A percentile compares a stretch with the other conserved stretches of the same genome.
phyloP scores from a whole-genome alignment of 2,113 vertebrate species.

The Clinocottus analis region DNA sequence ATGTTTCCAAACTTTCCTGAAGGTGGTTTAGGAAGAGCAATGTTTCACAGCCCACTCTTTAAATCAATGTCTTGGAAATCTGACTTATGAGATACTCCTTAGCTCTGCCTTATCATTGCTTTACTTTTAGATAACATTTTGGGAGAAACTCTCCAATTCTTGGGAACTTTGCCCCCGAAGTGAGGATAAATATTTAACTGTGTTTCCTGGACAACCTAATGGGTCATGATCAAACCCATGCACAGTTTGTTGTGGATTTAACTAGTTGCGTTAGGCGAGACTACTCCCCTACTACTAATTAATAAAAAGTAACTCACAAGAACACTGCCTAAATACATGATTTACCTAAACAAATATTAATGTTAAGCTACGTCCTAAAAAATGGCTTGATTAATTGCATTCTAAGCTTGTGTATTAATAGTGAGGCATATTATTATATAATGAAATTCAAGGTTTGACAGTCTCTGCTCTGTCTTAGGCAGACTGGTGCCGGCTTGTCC shows the following conservation, averaged over 20 bases:
- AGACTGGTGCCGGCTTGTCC: constrained; percentile 62
- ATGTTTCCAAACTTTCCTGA: constrained; percentile 45
- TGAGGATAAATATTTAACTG: neutral
- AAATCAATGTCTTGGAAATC: constrained; percentile 47
- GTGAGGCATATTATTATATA: constrained; percentile 30
- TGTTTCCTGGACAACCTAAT: neutral
- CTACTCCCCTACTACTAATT: neutral
- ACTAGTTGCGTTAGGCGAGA: neutral
- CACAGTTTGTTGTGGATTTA: neutral
- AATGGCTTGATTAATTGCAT: neutral
- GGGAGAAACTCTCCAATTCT: constrained; percentile 20
- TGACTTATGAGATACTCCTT: constrained; percentile 42
- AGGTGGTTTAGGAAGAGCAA: constrained; percentile 36
- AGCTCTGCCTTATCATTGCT: constrained; percentile 3
- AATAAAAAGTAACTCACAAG: neutral
- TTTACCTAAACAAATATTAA: neutral
- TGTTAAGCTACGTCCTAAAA: neutral
- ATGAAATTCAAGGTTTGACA: constrained; percentile 32
- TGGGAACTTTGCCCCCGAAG: constrained; percentile 26
- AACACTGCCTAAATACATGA: neutral
- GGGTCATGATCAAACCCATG: neutral
- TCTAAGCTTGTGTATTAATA: neutral
- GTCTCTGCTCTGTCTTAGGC: constrained; percentile 48
- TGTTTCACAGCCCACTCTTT: constrained; percentile 35
- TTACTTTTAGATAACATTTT: constrained; percentile 33